A percentile compares a stretch with the other conserved stretches of the same genome.
These are phyloP conservation scores for Siphonodentalium dalli DNA, from an alignment of 2,888 invertebrate genomes.

Conservation along the genomic window DNA sequence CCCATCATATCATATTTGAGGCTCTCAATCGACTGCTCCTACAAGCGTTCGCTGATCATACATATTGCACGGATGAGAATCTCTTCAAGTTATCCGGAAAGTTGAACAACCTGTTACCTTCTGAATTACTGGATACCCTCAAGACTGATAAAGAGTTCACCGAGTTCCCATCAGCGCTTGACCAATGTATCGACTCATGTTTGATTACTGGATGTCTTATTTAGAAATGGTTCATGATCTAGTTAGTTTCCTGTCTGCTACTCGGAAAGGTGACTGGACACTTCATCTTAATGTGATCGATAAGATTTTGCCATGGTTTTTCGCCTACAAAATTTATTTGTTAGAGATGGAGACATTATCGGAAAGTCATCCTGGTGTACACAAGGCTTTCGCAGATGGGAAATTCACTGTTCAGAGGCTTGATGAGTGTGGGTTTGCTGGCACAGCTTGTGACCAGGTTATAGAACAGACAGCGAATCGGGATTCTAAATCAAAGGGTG, in stretches of 20 bases:
- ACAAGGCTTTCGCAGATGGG: not conserved
- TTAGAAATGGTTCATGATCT: constrained; percentile 13
- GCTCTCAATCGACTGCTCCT: constrained; percentile 6
- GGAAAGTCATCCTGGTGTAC: constrained; percentile 11
- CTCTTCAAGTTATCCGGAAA: too few species aligned
- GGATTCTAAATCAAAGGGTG: constrained; percentile 15
- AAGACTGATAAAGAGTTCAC: too few species aligned
- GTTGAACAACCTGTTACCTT: too few species aligned
- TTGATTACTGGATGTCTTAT: constrained; percentile 13
- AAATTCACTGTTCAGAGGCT: constrained; percentile 11
- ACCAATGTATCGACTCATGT: too few species aligned
- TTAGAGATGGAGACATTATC: constrained; percentile 27
- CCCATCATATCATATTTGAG: constrained; percentile 15
- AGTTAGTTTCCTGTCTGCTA: constrained; percentile 12
- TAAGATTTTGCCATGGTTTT: constrained; percentile 18
- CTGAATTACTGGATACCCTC: too few species aligned
- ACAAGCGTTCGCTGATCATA: constrained; percentile 1
- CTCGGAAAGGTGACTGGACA: constrained; percentile 15
- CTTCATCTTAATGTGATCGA: constrained; percentile 12
- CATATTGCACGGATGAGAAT: too few species aligned
- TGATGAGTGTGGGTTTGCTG: not conserved
- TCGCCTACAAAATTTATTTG: constrained; percentile 23
- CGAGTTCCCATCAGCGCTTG: too few species aligned
- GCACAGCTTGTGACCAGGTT: too few species aligned
- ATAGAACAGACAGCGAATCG: too few species aligned